Conservation (phyloP, 1,140 invertebrate species). For the Telenomus remus region DNA sequence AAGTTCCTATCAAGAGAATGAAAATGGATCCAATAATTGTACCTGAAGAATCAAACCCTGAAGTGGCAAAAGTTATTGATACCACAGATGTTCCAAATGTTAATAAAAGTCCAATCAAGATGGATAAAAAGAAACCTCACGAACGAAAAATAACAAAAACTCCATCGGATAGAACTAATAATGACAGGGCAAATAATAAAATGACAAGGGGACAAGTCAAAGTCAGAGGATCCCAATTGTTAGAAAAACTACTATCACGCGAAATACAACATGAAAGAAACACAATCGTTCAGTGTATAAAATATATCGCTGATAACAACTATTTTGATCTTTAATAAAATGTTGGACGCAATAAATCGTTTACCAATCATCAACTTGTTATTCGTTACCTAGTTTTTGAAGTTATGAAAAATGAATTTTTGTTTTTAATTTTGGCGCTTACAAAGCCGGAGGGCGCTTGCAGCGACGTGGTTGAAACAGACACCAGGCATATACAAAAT, state of each 20-base stretch:
- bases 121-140: constrained; percentile 9
- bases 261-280: constrained; percentile 81
- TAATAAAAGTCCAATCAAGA: constrained; percentile 8
- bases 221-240: constrained; percentile 58
- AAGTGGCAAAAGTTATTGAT: constrained; percentile 2
- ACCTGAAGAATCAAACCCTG: background rate
- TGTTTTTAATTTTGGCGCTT: no score
- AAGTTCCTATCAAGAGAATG: constrained; percentile 64
- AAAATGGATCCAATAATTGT: constrained; percentile 37
- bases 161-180: background rate
- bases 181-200: constrained; percentile 7
- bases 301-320: constrained; percentile 82
- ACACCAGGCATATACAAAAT: no score
- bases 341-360: no score
- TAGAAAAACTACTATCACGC: constrained; percentile 66
- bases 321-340: no score
- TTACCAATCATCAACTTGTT: no score
- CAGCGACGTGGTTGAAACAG: no score
- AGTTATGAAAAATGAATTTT: no score
- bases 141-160: constrained; percentile 3
- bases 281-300: constrained; percentile 83
- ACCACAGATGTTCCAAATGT: constrained; percentile 2
- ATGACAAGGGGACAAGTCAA: constrained; percentile 8
- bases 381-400: no score
- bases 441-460: no score